phyloP scores from a whole-genome alignment of 2,797 vertebrate species.

The Craterocephalus amniculus region DNA sequence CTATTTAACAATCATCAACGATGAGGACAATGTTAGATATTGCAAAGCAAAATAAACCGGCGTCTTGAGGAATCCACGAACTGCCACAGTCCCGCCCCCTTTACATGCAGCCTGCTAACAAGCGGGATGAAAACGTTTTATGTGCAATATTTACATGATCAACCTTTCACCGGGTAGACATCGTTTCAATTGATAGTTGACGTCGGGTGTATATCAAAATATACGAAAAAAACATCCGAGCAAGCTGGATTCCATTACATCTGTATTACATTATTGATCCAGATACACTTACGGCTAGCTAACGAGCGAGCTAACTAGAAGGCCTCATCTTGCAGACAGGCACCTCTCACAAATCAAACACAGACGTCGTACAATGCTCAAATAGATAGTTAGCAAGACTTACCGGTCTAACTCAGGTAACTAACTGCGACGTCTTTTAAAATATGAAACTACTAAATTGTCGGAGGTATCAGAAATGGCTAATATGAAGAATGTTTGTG shows the following conservation, averaged over 20 bases:
- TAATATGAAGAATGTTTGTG: constrained; percentile 54
- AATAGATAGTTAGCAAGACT: constrained; percentile 68
- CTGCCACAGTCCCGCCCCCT: constrained; percentile 80
- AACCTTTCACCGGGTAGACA: accelerated
- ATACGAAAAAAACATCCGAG: too few relatives aligned
- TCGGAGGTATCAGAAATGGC: constrained; percentile 38
- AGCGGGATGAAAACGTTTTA: constrained; percentile 18
- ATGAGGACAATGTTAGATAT: background rate
- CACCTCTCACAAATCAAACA: constrained; percentile 61
- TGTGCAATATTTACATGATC: background rate
- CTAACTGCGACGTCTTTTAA: constrained; percentile 32
- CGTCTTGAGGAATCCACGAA: constrained; percentile 29
- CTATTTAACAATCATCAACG: background rate
- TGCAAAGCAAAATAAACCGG: constrained; percentile 25
- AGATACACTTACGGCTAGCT: constrained; percentile 23
- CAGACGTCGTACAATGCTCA: constrained; percentile 46
- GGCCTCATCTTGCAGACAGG: constrained; percentile 74
- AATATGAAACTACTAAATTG: constrained; percentile 19
- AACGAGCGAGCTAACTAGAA: constrained; percentile 45
- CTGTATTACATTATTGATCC: too few relatives aligned
- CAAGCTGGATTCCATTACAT: accelerated
- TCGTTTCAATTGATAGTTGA: accelerated
- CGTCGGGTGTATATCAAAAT: background rate
- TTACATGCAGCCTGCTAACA: constrained; percentile 71
- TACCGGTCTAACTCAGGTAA: constrained; percentile 66